Evolutionary conservation across 1,140 invertebrate species (phyloP), one percentile per base, ranked within the genome.

Genomic region (Brachionus rubens): DNA sequence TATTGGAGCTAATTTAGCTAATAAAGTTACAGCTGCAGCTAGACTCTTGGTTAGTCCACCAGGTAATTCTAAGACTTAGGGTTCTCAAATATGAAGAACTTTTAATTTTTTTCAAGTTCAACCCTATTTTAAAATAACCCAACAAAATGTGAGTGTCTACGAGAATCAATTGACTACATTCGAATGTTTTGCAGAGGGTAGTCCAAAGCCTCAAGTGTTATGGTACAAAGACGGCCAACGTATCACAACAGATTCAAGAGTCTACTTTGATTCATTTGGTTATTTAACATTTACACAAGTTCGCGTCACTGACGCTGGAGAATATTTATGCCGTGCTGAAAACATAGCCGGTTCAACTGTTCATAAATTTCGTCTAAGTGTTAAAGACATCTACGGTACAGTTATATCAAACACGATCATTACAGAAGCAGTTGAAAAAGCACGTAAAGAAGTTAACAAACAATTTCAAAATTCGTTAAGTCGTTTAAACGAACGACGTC

Each of bases 131-230:
- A 72, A 72, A 54, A 72, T 72, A 48, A 54, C 41, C 33, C 68
- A 72, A 54, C 68, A 72, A 41, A 72, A 72, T 54, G 28, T 72
- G 14, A 72, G 68, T 54, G 68, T 48, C 14, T 75, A 30, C 30
- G 72, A 75, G 30, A 46, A 54, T 26, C 36, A 46, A 19, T 16
- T 10, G 9, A 54, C 43, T 41, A 41, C 36, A 41, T 19, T 75
- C 0, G 72, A 75, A 40, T 75, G 72, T 30, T 54, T 54, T 46
- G 72, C 72, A 3, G 48, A 54, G 10, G 72, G 72, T 16, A 46
- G 56, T 9, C 72, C 72, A 5, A 54, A 41, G 33, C 72, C 72
- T 0, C 48, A 75, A 54, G 48, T 75, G 21, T 19, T 54, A 14
- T 75, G 72, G 72, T 75, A 54, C 28, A 46, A 48, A 28, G 30